phyloP scores from a whole-genome alignment of 2,113 vertebrate species.

The Rhineura floridana region DNA sequence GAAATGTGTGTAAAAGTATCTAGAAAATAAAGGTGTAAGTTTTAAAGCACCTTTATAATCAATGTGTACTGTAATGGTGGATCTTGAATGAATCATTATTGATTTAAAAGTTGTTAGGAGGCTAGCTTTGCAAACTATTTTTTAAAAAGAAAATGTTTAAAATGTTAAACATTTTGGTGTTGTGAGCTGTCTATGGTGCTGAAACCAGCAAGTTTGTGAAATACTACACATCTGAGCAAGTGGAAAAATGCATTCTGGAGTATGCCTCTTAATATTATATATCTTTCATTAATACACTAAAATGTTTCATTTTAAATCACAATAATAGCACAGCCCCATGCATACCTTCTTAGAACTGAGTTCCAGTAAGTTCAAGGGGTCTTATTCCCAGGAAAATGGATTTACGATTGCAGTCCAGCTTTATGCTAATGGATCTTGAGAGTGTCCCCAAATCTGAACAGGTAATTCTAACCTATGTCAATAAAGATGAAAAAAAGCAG shows the following conservation, averaged over 20 bases:
- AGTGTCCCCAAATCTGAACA: not conserved
- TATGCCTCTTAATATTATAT: not conserved
- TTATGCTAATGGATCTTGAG: not conserved
- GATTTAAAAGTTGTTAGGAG: slow-evolving; percentile 52
- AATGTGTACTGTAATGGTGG: slow-evolving; percentile 14
- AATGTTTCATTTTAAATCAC: not conserved
- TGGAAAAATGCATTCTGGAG: not conserved
- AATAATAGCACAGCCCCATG: not conserved
- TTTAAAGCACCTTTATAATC: not conserved
- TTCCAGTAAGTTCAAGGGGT: no score
- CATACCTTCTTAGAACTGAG: no score
- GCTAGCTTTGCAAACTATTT: slow-evolving; percentile 50
- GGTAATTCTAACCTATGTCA: not conserved
- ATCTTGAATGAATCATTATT: slow-evolving; percentile 31
- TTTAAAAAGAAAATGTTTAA: not conserved
- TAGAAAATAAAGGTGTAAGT: not conserved
- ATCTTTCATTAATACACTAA: not conserved
- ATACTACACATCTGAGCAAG: not conserved
- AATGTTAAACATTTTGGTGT: not conserved
- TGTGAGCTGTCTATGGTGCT: not conserved
- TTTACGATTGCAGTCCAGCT: no score
- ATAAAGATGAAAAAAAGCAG: not conserved
- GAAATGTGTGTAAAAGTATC: slow-evolving; percentile 55
- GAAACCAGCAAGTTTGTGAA: not conserved
- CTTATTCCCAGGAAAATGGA: not conserved